phyloP scores from a whole-genome alignment of 2,888 invertebrate species.

The Fragum sueziense region DNA sequence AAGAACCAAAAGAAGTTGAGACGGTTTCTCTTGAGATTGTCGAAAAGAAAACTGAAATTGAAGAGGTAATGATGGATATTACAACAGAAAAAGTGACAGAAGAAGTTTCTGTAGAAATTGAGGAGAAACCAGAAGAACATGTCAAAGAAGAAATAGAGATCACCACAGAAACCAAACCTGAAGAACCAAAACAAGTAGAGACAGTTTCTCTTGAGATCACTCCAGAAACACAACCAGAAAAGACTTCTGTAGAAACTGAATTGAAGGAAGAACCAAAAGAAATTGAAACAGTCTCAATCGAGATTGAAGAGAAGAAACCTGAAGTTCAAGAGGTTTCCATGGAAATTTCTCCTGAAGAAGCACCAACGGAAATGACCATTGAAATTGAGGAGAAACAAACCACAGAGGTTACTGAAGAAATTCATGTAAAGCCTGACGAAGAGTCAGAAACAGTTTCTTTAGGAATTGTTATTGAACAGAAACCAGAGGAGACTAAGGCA shows the following conservation, averaged over 20 bases:
- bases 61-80: not conserved
- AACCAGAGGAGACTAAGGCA: not conserved
- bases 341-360: too few species aligned
- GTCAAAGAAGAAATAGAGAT: slow-evolving; percentile 6
- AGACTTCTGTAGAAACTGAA: not conserved
- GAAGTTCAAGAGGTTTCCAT: too few species aligned
- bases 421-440: slow-evolving; percentile 12
- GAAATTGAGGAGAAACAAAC: slow-evolving; percentile 14
- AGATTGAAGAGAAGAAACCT: not conserved
- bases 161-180: not conserved
- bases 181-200: slow-evolving; percentile 16
- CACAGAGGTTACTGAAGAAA: slow-evolving; percentile 28
- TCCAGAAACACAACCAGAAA: not conserved
- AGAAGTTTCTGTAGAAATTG: slow-evolving; percentile 18
- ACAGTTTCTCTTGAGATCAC: slow-evolving; percentile 19
- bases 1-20: not conserved
- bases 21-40: slow-evolving; percentile 1
- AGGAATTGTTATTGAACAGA: not conserved
- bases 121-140: slow-evolving; percentile 26
- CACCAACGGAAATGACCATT: too few species aligned
- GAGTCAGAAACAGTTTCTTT: slow-evolving; percentile 26
- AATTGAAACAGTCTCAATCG: not conserved
- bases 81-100: slow-evolving; percentile 9
- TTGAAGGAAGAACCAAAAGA: not conserved
- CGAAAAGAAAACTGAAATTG: slow-evolving; percentile 5